Evolutionary conservation across 2,888 invertebrate species (phyloP).

Genomic region (Drosophila niveifrons): DNA sequence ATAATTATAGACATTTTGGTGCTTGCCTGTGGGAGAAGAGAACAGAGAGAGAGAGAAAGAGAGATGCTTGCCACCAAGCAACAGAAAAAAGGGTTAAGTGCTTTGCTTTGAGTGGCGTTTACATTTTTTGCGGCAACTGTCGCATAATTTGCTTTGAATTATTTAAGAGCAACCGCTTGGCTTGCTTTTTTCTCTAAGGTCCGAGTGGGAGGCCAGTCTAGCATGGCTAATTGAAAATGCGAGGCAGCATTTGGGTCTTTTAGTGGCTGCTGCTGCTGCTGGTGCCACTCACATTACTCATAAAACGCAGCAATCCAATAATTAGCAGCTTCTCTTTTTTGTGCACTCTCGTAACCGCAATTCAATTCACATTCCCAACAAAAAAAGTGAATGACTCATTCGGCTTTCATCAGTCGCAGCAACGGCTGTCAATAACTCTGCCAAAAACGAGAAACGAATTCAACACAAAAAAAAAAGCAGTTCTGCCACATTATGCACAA

Average conservation of each 20-base stretch:
- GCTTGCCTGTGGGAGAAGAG: slow-evolving; percentile 28
- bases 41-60: neutral
- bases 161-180: slow-evolving; percentile 57
- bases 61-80: slow-evolving; percentile 4
- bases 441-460: slow-evolving; percentile 25
- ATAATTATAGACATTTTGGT: slow-evolving; percentile 76
- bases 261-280: slow-evolving; percentile 9
- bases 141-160: slow-evolving; percentile 79
- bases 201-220: slow-evolving; percentile 33
- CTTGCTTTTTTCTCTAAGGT: slow-evolving; percentile 9
- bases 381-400: slow-evolving; percentile 62
- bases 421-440: slow-evolving; percentile 74
- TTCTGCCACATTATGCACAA: slow-evolving; percentile 56
- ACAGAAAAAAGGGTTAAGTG: slow-evolving; percentile 75
- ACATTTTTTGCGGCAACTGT: slow-evolving; percentile 73
- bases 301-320: slow-evolving; percentile 69
- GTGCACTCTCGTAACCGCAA: slow-evolving; percentile 40
- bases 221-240: slow-evolving; percentile 70
- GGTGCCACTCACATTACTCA: slow-evolving; percentile 59
- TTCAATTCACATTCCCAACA: slow-evolving; percentile 21
- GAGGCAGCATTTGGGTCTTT: slow-evolving; percentile 47
- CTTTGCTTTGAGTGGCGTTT: slow-evolving; percentile 64
- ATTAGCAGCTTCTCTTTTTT: slow-evolving; percentile 64
- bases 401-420: slow-evolving; percentile 57
- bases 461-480: slow-evolving; percentile 9